A percentile compares a stretch with the other conserved stretches of the same genome.
Conservation (phyloP, 2,113 vertebrate species). For the Agelaius phoeniceus region DNA sequence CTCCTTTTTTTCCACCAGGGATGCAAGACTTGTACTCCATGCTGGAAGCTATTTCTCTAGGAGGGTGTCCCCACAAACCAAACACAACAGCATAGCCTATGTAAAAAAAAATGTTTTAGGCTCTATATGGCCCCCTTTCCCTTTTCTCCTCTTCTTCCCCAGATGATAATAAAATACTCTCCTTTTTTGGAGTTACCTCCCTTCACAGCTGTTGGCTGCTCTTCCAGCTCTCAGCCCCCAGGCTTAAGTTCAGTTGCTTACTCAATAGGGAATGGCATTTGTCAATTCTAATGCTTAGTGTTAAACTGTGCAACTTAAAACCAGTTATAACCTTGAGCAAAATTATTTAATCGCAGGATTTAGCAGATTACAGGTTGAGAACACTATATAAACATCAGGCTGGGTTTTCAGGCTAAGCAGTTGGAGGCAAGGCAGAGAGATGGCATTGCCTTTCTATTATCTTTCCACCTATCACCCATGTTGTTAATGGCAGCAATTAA, state of each 20-base stretch:
- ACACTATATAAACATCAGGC: background rate
- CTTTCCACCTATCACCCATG: background rate
- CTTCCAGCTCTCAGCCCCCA: background rate
- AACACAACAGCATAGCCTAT: background rate
- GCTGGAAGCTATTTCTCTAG: background rate
- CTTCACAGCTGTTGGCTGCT: background rate
- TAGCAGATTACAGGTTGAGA: conserved; percentile 51
- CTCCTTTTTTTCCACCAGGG: background rate
- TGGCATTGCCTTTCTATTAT: conserved; percentile 3
- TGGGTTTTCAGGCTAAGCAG: conserved; percentile 17
- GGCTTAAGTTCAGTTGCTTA: background rate
- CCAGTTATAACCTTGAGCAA: conserved; percentile 47
- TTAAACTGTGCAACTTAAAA: conserved; percentile 13
- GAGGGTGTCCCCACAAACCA: background rate
- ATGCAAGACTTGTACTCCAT: background rate
- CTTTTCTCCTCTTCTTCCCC: background rate
- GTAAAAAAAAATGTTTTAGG: background rate
- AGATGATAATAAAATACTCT: background rate
- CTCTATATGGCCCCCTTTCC: background rate
- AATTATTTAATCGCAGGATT: conserved; percentile 20
- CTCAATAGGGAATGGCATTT: background rate
- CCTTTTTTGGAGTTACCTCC: background rate
- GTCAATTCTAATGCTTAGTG: background rate
- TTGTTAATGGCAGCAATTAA: background rate
- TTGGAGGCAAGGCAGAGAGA: background rate